A percentile compares a stretch with the other conserved stretches of the same genome.
Conservation (phyloP, 2,888 invertebrate species). For the Invenusta paracnida region DNA sequence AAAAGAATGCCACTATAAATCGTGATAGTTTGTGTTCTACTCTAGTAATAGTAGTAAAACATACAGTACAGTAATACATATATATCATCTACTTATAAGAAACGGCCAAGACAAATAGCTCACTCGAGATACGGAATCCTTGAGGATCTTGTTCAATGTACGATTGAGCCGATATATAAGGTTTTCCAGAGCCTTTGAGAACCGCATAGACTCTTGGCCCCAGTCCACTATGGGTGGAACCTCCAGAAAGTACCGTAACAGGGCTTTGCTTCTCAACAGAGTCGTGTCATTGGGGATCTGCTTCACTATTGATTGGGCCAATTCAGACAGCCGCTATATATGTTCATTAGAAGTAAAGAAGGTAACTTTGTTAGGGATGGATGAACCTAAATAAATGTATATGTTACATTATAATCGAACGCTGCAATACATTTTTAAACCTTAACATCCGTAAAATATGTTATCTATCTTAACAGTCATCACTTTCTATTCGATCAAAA, state of each 20-base stretch:
- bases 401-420: too few relatives aligned
- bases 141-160: slow-evolving; percentile 39
- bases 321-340: slow-evolving; percentile 77
- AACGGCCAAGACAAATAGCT: too few relatives aligned
- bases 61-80: too few relatives aligned
- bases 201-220: slow-evolving; percentile 37
- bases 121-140: slow-evolving; percentile 28
- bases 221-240: slow-evolving; percentile 41
- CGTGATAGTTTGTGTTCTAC: too few relatives aligned
- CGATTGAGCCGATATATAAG: slow-evolving; percentile 38
- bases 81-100: too few relatives aligned
- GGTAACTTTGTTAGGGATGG: too few relatives aligned
- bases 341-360: too few relatives aligned
- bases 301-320: slow-evolving; percentile 90
- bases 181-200: slow-evolving; percentile 39
- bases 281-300: slow-evolving; percentile 35
- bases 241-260: slow-evolving; percentile 38
- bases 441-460: background rate
- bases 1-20: too few relatives aligned
- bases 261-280: slow-evolving; percentile 33
- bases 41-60: too few relatives aligned
- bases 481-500: too few relatives aligned
- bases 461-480: too few relatives aligned
- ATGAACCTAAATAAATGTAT: too few relatives aligned
- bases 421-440: background rate